phyloP scores from a whole-genome alignment of 23 tunicate species.

The Clavelina lepadiformis region DNA sequence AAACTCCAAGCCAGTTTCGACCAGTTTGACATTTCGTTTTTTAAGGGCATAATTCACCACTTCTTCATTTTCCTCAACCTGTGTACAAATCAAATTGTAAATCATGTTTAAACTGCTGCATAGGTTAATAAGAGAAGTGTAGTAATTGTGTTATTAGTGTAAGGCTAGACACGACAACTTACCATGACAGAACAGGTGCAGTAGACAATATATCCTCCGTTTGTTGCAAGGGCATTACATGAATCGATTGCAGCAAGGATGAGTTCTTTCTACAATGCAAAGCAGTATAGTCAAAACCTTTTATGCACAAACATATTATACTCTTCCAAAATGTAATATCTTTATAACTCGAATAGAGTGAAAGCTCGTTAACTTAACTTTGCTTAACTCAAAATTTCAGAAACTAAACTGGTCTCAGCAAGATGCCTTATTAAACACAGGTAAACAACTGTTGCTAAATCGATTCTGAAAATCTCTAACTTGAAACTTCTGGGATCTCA shows the following conservation, averaged over 20 bases:
- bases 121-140: too few relatives aligned
- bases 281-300: background rate
- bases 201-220: slow-evolving; percentile 89
- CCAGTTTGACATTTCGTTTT: slow-evolving; percentile 80
- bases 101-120: too few relatives aligned
- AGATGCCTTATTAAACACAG: too few relatives aligned
- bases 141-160: background rate
- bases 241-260: slow-evolving; percentile 93
- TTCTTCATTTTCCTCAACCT: slow-evolving; percentile 95
- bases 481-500: too few relatives aligned
- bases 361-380: too few relatives aligned
- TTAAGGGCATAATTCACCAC: slow-evolving; percentile 94
- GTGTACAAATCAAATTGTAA: background rate
- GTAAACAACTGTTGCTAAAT: too few relatives aligned
- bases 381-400: too few relatives aligned
- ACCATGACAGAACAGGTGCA: slow-evolving; percentile 97
- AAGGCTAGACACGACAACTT: slow-evolving; percentile 6
- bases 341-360: too few relatives aligned
- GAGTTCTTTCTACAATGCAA: slow-evolving; percentile 68
- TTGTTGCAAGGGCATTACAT: slow-evolving; percentile 58
- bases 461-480: too few relatives aligned
- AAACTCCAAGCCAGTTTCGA: slow-evolving; percentile 84
- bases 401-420: too few relatives aligned
- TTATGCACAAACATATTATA: too few relatives aligned
- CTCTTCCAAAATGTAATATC: too few relatives aligned